These are phyloP conservation scores for Clepsis dumicolana DNA, from an alignment of 2,888 invertebrate genomes.

Conservation along the genomic window DNA sequence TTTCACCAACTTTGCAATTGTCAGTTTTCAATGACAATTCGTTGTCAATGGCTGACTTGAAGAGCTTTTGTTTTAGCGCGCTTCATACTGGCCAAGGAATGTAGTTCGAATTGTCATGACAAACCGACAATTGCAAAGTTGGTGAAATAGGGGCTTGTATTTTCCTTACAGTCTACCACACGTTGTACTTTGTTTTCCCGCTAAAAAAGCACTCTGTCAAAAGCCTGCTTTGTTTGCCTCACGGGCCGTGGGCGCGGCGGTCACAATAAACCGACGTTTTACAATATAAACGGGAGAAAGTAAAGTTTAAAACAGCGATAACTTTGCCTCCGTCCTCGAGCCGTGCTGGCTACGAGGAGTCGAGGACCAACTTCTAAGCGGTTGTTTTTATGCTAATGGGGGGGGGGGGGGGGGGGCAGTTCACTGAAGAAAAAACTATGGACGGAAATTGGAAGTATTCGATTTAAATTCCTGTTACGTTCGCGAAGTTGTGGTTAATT, in stretches of 20 bases:
- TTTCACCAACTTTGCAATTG: too few species aligned
- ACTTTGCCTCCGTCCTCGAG: neutral
- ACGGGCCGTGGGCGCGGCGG: neutral
- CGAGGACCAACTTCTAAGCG: conserved; percentile 13
- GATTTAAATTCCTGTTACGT: conserved; percentile 17
- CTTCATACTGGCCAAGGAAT: too few species aligned
- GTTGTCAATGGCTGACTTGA: too few species aligned
- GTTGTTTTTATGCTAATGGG: conserved; percentile 22
- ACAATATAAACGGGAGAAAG: neutral
- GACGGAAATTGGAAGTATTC: conserved; percentile 8
- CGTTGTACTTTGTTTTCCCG: too few species aligned
- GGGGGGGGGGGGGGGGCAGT: neutral
- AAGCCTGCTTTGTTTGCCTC: neutral
- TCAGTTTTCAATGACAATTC: too few species aligned
- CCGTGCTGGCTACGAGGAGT: too few species aligned
- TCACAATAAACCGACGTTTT: neutral
- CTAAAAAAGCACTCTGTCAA: too few species aligned
- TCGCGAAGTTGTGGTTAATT: conserved; percentile 9
- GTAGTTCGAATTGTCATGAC: too few species aligned
- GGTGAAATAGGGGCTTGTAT: too few species aligned
- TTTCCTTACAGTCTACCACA: too few species aligned
- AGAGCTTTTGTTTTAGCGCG: too few species aligned
- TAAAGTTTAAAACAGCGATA: neutral
- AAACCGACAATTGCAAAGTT: too few species aligned
- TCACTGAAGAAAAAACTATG: conserved; percentile 3